Percentiles rank a stretch among this genome's conserved stretches.
These are phyloP conservation scores for Stomatorhinus walkeri DNA, from an alignment of 2,797 vertebrate species.

Conservation along the genomic window DNA sequence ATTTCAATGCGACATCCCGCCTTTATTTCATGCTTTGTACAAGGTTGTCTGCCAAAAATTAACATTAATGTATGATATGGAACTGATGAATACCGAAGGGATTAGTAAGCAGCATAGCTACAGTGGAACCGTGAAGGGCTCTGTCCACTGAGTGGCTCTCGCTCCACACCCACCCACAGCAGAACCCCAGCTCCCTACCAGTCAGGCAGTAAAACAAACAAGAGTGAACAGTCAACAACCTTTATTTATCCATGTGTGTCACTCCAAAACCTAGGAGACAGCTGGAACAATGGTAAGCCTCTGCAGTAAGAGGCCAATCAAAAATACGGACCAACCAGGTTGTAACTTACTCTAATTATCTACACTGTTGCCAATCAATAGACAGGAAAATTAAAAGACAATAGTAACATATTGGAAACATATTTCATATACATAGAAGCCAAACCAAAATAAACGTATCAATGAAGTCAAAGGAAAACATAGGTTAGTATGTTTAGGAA, in stretches of 20 bases:
- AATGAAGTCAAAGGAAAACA: conserved; percentile 65
- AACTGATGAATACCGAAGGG: background rate
- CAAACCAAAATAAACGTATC: conserved; percentile 48
- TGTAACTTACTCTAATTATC: conserved; percentile 43
- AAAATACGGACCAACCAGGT: conserved; percentile 62
- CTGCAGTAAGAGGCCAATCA: conserved; percentile 48
- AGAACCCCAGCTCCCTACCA: background rate
- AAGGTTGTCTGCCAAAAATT: background rate
- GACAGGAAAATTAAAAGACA: conserved; percentile 59
- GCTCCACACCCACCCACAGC: background rate
- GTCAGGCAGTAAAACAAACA: conserved; percentile 22
- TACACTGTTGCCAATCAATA: conserved; percentile 62
- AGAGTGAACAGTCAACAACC: conserved; percentile 65
- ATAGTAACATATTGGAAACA: conserved; percentile 66
- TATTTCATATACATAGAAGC: conserved; percentile 63
- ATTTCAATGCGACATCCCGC: background rate
- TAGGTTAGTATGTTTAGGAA: conserved; percentile 63
- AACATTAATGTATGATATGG: background rate
- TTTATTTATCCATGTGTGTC: conserved; percentile 77
- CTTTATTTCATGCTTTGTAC: conserved; percentile 12
- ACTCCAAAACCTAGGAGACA: conserved; percentile 58
- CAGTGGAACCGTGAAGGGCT: background rate
- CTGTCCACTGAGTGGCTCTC: background rate
- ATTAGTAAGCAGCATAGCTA: background rate
- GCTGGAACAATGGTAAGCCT: conserved; percentile 62